A percentile compares a stretch with the other conserved stretches of the same genome.
These are phyloP conservation scores for Bombus pyrosoma DNA, from an alignment of 1,140 invertebrate species.

Conservation along the genomic window DNA sequence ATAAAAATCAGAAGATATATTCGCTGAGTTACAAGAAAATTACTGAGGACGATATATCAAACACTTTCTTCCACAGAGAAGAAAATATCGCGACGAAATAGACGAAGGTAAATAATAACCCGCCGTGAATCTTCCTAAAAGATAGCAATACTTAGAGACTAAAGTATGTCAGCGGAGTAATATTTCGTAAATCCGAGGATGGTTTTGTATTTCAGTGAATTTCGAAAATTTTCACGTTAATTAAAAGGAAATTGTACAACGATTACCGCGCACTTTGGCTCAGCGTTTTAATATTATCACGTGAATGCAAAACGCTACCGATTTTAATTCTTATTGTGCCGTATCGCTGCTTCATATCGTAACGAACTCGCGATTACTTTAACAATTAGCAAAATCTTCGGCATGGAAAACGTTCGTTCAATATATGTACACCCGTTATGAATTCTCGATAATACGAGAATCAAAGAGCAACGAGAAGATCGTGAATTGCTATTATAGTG, in stretches of 20 bases:
- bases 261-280: background rate
- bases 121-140: background rate
- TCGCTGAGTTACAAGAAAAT: background rate
- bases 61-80: background rate
- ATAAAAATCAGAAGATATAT: background rate
- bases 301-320: background rate
- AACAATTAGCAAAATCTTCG: background rate
- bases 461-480: background rate
- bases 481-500: background rate
- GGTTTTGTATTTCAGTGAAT: background rate
- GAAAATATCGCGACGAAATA: background rate
- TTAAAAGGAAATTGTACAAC: background rate
- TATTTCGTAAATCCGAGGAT: background rate
- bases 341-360: background rate
- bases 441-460: background rate
- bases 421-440: too few species aligned
- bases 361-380: background rate
- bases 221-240: background rate
- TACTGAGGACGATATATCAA: background rate
- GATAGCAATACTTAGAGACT: too few species aligned
- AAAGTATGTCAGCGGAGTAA: background rate
- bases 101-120: background rate
- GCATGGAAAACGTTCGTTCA: background rate
- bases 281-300: background rate
- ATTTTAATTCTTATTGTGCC: slow-evolving; percentile 1